phyloP scores from a whole-genome alignment of 1,140 invertebrate genomes.

The Maniola jurtina region DNA sequence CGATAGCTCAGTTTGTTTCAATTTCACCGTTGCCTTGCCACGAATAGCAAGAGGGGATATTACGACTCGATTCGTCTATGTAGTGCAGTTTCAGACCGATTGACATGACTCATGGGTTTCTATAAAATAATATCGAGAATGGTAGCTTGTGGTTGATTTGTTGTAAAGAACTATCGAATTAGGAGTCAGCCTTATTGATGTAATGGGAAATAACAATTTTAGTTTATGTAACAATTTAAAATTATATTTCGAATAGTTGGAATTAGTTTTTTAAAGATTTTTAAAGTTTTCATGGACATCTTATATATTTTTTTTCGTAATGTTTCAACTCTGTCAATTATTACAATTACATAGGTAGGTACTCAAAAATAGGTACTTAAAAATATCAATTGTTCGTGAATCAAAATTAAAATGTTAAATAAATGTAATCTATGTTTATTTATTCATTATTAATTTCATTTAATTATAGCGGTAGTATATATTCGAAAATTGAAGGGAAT shows the following conservation, averaged over 20 bases:
- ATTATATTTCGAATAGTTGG: too few relatives aligned
- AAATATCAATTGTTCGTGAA: too few relatives aligned
- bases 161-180: constrained; percentile 5
- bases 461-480: background rate
- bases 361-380: too few relatives aligned
- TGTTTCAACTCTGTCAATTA: too few relatives aligned
- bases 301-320: too few relatives aligned
- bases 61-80: constrained; percentile 1
- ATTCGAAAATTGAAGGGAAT: background rate
- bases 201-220: too few relatives aligned
- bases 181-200: background rate
- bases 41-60: background rate
- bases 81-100: constrained; percentile 29
- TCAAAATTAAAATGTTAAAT: too few relatives aligned
- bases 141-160: constrained; percentile 24
- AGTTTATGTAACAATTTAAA: too few relatives aligned
- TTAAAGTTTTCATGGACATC: background rate
- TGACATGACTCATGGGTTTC: constrained; percentile 37
- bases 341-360: too few relatives aligned
- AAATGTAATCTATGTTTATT: too few relatives aligned
- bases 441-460: too few relatives aligned
- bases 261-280: background rate
- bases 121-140: too few relatives aligned
- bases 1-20: background rate
- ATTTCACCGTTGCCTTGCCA: background rate